Base-by-base conservation (phyloP, 2,888 invertebrate species). In the Rotaria socialis region DNA sequence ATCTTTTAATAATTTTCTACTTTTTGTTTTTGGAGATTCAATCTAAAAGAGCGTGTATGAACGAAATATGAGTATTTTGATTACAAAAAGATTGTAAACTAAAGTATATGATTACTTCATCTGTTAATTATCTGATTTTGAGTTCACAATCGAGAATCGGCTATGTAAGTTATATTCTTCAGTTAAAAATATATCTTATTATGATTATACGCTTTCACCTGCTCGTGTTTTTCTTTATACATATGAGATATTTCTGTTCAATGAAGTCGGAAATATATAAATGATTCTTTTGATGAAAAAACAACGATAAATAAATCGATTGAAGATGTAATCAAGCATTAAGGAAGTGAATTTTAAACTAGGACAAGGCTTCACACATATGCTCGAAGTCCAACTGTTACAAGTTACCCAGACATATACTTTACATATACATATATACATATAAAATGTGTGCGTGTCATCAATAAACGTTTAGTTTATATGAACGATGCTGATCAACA, bases 391-490 rank as follows among this genome's bases (percentile, higher is more conserved):
- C 58, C 58, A 58, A 58, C n/a, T 58, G 58, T 58, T 58, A 58
- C n/a, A n/a, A 58, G 8, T 58, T n/a, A 58, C n/a, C 22, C 22
- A 58, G 58, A 58, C 8, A 58, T 24, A 10, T 58, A n/a, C 8
- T 10, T n/a, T 56, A 24, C 14, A 50, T 50, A 58, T n/a, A 58
- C 5, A 55, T 19, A 6, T 8, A 58, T 24, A 56, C 56, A 56
- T 56, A 24, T 56, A 24, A 56, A 56, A 24, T 56, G 56, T 58
- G 58, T 58, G 58, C 58, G 7, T 58, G 58, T 58, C 58, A 58
- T 58, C n/a, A n/a, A 58, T 58, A 58, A 58, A 58, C n/a, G 58
- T 58, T n/a, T n/a, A 58, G 58, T 58, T 8, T 58, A n/a, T 58
- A 58, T 58, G 58, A 58, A 58, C 10, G 58, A 58, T 4, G 58